Evolutionary conservation across 1,140 invertebrate genomes (phyloP), one percentile per base, ranked within the genome.

Genomic region (Varroa destructor): DNA sequence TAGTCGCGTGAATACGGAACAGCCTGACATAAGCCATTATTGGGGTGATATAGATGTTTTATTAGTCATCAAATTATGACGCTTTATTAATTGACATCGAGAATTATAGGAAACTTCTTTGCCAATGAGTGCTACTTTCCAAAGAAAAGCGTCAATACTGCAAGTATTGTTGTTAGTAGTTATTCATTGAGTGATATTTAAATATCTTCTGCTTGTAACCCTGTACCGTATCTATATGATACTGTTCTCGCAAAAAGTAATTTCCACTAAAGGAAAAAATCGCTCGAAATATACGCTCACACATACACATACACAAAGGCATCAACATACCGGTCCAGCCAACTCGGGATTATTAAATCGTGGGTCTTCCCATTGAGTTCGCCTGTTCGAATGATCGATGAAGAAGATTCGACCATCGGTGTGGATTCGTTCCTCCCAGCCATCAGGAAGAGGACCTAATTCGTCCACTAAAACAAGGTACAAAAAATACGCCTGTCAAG

Each of bases 361-460:
- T 37, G 96, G 95, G 86, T 99, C 96, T 82, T 99, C 95, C 96
- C 96, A 99, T 79, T 97, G 93, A 25, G 96, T 99, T 74, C 87
- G 92, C 79, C 91, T 87, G 8, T 86, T 83, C 94, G 91, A 96
- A 78, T 99, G 95, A 84, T 98, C 93, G 73, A 99, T 97, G 80
- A 96, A 98, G 82, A 98, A 99, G 75, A 96, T 94, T 77, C 94
- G 82, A 64, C 93, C 94, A 82, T 98, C 93, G 0, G 88, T 86
- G 79, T 98, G 94, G 25, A 94, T 87, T 74, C 94, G 82, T 82
- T 98, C 93, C 81, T 99, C 94, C 95, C 95, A 99, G 40, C 94
- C 93, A 81, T 94, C 89, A 1, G 93, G 93, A 77, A 97, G 81
- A 8, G 92, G 87, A 72, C 92, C 93, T 64, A 97, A 83, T 79